These are phyloP conservation scores for Laterallus jamaicensis DNA, from an alignment of 2,113 vertebrate species.

Conservation along the genomic window DNA sequence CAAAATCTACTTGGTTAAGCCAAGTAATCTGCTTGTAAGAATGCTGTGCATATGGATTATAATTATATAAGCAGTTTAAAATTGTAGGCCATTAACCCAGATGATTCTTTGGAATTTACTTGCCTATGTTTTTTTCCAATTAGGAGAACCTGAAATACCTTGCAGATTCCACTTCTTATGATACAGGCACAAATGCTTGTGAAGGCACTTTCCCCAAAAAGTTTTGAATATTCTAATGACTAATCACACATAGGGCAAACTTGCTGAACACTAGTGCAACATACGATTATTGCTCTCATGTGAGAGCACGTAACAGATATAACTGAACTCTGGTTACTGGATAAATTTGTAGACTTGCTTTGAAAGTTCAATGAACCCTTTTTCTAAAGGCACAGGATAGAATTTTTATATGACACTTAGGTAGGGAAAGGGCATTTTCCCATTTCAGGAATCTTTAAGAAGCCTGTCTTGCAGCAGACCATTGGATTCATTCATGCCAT, in stretches of 20 bases:
- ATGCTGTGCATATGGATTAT: background rate
- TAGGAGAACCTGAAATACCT: conserved; percentile 28
- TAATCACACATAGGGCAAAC: background rate
- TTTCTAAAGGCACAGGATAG: conserved; percentile 62
- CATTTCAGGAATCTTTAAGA: conserved; percentile 53
- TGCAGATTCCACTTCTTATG: background rate
- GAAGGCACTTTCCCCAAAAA: conserved; percentile 48
- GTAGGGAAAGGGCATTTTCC: conserved; percentile 42
- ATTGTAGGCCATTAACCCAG: background rate
- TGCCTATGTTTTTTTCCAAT: background rate
- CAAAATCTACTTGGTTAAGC: background rate
- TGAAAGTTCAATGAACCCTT: conserved; percentile 46
- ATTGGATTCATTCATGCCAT: conserved; percentile 45
- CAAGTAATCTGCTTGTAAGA: background rate
- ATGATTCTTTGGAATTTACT: conserved; percentile 6
- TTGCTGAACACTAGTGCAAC: background rate
- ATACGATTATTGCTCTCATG: background rate
- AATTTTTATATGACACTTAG: conserved; percentile 30
- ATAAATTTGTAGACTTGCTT: conserved; percentile 21
- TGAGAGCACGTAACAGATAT: background rate
- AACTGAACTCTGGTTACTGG: conserved; percentile 2
- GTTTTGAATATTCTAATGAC: background rate
- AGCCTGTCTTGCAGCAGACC: conserved; percentile 45
- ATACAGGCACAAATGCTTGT: conserved; percentile 38
- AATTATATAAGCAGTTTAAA: background rate